Evolutionary conservation across 2,797 vertebrate species (phyloP).

Genomic region (Alfaro cultratus): DNA sequence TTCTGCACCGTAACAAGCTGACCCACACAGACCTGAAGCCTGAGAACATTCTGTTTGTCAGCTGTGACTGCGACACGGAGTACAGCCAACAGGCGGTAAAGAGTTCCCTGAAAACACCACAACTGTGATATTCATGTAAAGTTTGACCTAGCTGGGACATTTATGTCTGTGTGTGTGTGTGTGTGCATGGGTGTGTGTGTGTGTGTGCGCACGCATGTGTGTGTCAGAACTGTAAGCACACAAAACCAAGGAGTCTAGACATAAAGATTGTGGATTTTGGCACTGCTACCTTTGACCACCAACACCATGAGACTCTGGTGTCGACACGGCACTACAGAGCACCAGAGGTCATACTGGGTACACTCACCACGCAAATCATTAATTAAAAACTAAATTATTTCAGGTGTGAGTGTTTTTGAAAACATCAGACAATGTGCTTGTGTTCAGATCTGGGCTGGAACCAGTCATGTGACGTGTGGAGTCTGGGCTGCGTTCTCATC

Average conservation of each 20-base stretch:
- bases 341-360: conserved; percentile 95
- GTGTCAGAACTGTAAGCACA: conserved; percentile 84
- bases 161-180: conserved; percentile 2
- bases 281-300: conserved; percentile 92
- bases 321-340: conserved; percentile 95
- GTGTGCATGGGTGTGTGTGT: not conserved
- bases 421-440: not conserved
- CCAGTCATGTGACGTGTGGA: conserved; percentile 90
- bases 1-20: conserved; percentile 93
- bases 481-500: conserved; percentile 87
- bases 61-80: conserved; percentile 86
- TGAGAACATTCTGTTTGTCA: conserved; percentile 95
- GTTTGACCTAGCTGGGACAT: not conserved
- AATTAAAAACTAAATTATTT: not conserved
- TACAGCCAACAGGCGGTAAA: conserved; percentile 82
- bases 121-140: not conserved
- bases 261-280: conserved; percentile 97
- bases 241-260: conserved; percentile 84
- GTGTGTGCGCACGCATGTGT: not conserved
- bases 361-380: conserved; percentile 1
- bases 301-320: conserved; percentile 92
- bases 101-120: not conserved
- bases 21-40: conserved; percentile 98
- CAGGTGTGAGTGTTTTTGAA: not conserved
- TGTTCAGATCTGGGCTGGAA: conserved; percentile 87